These are phyloP conservation scores for Clamator glandarius DNA, from an alignment of 2,797 vertebrate genomes.

Conservation along the genomic window DNA sequence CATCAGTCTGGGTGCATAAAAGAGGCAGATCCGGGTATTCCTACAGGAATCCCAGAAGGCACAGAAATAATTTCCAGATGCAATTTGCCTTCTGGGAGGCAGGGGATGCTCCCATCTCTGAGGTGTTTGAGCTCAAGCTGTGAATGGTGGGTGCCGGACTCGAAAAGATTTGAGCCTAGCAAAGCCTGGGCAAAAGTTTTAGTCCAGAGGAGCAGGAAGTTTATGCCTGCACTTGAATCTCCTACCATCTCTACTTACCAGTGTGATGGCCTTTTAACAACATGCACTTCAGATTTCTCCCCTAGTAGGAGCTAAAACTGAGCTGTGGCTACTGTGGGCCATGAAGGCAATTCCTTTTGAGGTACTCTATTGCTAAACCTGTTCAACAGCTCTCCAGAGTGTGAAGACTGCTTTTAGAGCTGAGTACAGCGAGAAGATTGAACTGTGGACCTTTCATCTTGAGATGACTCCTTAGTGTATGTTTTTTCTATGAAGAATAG, in stretches of 20 bases:
- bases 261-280: background rate
- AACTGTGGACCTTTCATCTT: background rate
- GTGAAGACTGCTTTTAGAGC: slow-evolving; percentile 20
- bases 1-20: background rate
- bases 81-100: background rate
- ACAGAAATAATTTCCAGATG: background rate
- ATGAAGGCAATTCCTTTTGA: background rate
- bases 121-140: background rate
- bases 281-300: background rate
- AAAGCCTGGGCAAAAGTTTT: background rate
- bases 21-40: background rate
- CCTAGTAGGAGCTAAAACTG: background rate
- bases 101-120: background rate
- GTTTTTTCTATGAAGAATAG: slow-evolving; percentile 3
- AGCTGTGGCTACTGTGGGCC: background rate
- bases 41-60: background rate
- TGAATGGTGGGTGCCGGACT: background rate
- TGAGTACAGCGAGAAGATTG: background rate
- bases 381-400: background rate
- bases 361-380: background rate
- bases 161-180: background rate
- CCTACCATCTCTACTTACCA: background rate
- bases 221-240: background rate
- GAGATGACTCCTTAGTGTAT: background rate
- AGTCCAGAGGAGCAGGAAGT: background rate